Conservation (phyloP, 2,797 vertebrate species). For the Leuciscus waleckii region DNA sequence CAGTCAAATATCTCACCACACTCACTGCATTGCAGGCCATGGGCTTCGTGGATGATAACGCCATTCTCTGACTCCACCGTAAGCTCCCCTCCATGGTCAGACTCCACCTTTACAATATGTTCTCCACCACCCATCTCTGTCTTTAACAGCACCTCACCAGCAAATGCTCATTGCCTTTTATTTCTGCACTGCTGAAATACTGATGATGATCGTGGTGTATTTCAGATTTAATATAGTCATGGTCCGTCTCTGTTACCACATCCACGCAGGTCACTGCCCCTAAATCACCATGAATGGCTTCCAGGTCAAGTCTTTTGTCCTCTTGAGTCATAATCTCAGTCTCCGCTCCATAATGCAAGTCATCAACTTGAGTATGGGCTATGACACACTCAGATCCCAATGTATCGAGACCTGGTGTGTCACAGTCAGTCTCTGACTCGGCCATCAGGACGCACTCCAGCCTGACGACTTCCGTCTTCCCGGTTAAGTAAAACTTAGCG, state of each 20-base stretch:
- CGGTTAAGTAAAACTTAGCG: constrained; percentile 67
- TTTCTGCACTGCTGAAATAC: constrained; percentile 78
- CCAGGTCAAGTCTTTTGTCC: constrained; percentile 82
- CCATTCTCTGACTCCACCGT: constrained; percentile 85
- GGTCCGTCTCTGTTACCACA: constrained; percentile 80
- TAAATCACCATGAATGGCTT: constrained; percentile 80
- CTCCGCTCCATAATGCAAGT: constrained; percentile 84
- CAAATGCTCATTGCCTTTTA: constrained; percentile 73
- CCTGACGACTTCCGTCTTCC: constrained; percentile 84
- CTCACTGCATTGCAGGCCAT: constrained; percentile 84
- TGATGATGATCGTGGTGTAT: constrained; percentile 72
- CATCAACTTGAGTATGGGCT: constrained; percentile 84
- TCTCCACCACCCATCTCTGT: constrained; percentile 71
- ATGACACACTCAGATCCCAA: constrained; percentile 89
- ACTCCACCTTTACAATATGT: constrained; percentile 81
- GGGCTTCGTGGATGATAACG: constrained; percentile 83
- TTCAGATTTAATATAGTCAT: constrained; percentile 80
- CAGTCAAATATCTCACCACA: constrained; percentile 84
- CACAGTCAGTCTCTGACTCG: constrained; percentile 88
- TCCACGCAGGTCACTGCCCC: constrained; percentile 81
- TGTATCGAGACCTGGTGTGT: constrained; percentile 86
- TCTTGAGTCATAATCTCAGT: constrained; percentile 84
- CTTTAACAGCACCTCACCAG: constrained; percentile 83
- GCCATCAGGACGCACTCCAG: constrained; percentile 88
- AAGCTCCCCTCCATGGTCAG: constrained; percentile 81